Evolutionary conservation across 2,888 invertebrate genomes (phyloP).

Genomic region (Rotaria magnacalcarata): DNA sequence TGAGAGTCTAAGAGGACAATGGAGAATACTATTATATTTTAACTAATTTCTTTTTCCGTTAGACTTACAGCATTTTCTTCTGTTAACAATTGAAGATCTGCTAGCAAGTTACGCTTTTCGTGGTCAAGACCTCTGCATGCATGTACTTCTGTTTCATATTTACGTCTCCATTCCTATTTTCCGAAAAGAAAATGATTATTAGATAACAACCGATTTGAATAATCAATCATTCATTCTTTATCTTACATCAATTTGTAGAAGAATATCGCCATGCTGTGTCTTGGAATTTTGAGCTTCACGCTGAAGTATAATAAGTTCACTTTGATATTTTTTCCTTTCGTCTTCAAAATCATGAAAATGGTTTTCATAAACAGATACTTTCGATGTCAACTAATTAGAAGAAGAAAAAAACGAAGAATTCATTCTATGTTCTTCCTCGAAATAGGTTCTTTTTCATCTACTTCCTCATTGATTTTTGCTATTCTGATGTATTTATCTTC

Average conservation of each 20-base stretch:
- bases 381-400: not conserved
- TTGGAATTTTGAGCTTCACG: not conserved
- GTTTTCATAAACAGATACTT: not conserved
- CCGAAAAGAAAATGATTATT: not conserved
- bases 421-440: too few species aligned
- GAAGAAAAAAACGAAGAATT: too few species aligned
- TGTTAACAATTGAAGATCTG: not conserved
- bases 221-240: too few species aligned
- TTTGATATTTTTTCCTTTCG: not conserved
- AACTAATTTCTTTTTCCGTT: not conserved
- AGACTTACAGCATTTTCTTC: not conserved
- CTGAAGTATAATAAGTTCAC: not conserved
- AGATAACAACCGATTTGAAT: too few species aligned
- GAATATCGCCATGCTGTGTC: too few species aligned
- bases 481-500: too few species aligned
- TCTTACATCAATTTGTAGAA: too few species aligned
- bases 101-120: too few species aligned
- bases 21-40: not conserved
- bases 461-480: too few species aligned
- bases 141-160: not conserved
- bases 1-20: not conserved
- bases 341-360: not conserved
- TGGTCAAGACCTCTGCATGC: too few species aligned
- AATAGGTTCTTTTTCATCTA: too few species aligned
- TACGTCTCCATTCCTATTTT: not conserved